phyloP scores from a whole-genome alignment of 1,140 invertebrate species.

The Aphis gossypii region DNA sequence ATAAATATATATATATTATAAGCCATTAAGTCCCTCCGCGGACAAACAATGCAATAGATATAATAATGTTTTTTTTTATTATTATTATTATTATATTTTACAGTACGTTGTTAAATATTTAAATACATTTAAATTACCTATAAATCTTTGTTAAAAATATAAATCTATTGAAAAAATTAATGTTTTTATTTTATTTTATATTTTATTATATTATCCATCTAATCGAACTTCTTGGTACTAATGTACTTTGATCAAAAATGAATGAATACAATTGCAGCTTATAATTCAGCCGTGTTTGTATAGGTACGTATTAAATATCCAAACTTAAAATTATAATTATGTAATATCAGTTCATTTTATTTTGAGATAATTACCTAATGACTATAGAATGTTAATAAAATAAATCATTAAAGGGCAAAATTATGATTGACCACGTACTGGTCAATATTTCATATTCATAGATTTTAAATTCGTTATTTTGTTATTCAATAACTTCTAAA shows the following conservation, averaged over 20 bases:
- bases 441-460: no score
- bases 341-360: neutral
- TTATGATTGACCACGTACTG: no score
- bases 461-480: no score
- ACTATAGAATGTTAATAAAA: no score
- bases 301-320: neutral
- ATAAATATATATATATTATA: neutral
- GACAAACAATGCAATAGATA: neutral
- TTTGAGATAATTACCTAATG: neutral
- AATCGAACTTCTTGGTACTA: neutral
- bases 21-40: neutral
- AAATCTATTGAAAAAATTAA: neutral
- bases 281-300: neutral
- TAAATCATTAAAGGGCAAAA: no score
- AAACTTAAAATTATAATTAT: neutral
- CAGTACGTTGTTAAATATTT: neutral
- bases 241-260: neutral
- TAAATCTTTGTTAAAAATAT: slow-evolving; percentile 2
- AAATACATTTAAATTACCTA: neutral
- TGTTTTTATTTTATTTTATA: neutral
- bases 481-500: no score
- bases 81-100: neutral
- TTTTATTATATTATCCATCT: neutral
- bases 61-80: slow-evolving; percentile 32
- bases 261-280: neutral